Conservation (phyloP, 2,888 invertebrate genomes). For the Dermolepida albohirtum region DNA sequence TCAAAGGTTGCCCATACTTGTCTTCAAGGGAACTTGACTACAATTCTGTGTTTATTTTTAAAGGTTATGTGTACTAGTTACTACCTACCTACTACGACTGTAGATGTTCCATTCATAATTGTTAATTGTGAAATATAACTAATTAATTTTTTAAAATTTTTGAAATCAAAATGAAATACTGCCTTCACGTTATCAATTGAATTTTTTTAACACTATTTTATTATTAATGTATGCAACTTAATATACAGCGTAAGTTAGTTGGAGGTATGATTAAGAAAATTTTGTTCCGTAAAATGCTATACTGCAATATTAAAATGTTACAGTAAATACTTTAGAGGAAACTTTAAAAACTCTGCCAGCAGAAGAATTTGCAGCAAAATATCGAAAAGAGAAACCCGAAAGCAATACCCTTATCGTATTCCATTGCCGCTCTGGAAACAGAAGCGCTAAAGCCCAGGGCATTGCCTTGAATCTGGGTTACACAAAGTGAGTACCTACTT, state of each 20-base stretch:
- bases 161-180: too few species aligned
- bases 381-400: slow-evolving; percentile 71
- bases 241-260: neutral
- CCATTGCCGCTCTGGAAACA: slow-evolving; percentile 76
- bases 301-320: slow-evolving; percentile 36
- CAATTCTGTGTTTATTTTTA: too few species aligned
- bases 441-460: slow-evolving; percentile 74
- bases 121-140: too few species aligned
- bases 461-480: slow-evolving; percentile 71
- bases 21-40: too few species aligned
- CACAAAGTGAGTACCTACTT: slow-evolving; percentile 68
- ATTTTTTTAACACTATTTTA: neutral
- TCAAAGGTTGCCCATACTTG: too few species aligned
- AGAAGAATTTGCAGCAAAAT: slow-evolving; percentile 70
- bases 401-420: slow-evolving; percentile 73
- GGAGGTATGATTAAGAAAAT: too few species aligned
- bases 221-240: neutral
- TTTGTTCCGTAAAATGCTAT: too few species aligned
- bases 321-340: slow-evolving; percentile 45
- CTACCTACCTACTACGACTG: neutral
- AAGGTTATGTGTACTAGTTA: too few species aligned
- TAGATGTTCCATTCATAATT: too few species aligned
- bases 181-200: too few species aligned
- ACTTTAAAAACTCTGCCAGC: slow-evolving; percentile 44
- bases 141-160: too few species aligned